Evolutionary conservation across 2,113 vertebrate genomes (phyloP).

Genomic region (Spea multiplicata): DNA sequence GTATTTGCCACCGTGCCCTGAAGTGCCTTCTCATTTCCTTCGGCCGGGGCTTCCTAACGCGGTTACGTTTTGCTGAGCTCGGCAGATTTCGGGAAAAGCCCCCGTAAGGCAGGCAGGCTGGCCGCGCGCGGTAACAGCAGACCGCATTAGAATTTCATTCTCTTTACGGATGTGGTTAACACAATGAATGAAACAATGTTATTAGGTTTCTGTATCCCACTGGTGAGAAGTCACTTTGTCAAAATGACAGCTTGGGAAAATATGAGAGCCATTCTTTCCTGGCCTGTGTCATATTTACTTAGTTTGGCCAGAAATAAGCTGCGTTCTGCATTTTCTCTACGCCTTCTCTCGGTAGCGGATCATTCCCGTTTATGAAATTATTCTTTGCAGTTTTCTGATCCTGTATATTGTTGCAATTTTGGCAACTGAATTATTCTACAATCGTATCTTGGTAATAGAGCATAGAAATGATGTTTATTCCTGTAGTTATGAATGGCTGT

Average conservation of each 20-base stretch:
- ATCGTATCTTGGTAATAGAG: slow-evolving; percentile 25
- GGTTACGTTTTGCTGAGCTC: slow-evolving; percentile 15
- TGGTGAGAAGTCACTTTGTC: slow-evolving; percentile 60
- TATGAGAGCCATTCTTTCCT: slow-evolving; percentile 55
- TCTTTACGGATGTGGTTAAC: slow-evolving; percentile 35
- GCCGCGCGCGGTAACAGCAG: neutral
- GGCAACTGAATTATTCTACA: slow-evolving; percentile 24
- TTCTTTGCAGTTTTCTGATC: slow-evolving; percentile 11
- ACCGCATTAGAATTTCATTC: slow-evolving; percentile 40
- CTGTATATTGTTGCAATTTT: slow-evolving; percentile 32
- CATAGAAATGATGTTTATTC: slow-evolving; percentile 20
- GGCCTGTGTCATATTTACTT: slow-evolving; percentile 56
- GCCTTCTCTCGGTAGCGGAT: slow-evolving; percentile 22
- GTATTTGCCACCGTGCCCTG: neutral
- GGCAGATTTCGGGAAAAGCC: slow-evolving; percentile 13
- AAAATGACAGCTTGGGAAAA: slow-evolving; percentile 60
- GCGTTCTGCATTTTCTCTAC: slow-evolving; percentile 12
- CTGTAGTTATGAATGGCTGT: slow-evolving; percentile 5
- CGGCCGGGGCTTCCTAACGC: neutral
- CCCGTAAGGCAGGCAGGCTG: neutral
- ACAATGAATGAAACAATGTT: slow-evolving; percentile 43
- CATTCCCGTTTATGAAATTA: slow-evolving; percentile 49
- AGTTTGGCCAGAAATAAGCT: slow-evolving; percentile 48
- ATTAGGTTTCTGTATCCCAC: slow-evolving; percentile 50
- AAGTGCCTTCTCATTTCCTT: neutral